These are phyloP conservation scores for Caretta caretta DNA, from an alignment of 2,113 vertebrate genomes.

Conservation along the genomic window DNA sequence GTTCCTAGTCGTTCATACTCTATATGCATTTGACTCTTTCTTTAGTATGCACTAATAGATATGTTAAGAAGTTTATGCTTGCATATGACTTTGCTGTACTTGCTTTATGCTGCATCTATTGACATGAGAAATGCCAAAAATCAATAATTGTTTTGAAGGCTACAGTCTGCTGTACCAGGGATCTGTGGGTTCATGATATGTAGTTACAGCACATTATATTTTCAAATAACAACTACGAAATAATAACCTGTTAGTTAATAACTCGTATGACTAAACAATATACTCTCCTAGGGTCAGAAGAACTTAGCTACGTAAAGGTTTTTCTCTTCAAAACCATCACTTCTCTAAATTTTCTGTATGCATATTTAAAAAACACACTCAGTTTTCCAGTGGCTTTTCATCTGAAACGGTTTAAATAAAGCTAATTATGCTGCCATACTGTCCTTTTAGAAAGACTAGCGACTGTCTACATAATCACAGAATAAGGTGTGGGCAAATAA, in stretches of 20 bases:
- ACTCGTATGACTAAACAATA: background rate
- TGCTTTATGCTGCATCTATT: background rate
- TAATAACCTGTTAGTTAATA: background rate
- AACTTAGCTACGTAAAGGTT: background rate
- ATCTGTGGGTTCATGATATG: background rate
- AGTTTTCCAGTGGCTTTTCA: background rate
- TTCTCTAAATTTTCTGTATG: background rate
- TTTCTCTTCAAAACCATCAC: background rate
- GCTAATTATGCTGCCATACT: background rate
- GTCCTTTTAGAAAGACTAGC: background rate
- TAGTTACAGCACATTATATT: background rate
- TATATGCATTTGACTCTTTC: background rate
- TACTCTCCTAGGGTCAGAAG: background rate
- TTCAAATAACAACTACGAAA: background rate
- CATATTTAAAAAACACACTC: background rate
- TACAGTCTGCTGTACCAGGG: background rate
- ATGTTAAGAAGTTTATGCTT: background rate
- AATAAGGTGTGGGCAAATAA: background rate
- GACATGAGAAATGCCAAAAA: background rate
- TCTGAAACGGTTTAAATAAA: background rate
- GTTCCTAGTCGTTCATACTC: rapidly evolving
- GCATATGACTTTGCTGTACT: background rate
- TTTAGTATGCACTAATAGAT: rapidly evolving
- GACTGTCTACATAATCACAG: background rate
- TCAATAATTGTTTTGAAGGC: background rate